Evolutionary conservation across 2,113 vertebrate species (phyloP), one percentile per base, ranked within the genome.

Genomic region (Caranx ignobilis): DNA sequence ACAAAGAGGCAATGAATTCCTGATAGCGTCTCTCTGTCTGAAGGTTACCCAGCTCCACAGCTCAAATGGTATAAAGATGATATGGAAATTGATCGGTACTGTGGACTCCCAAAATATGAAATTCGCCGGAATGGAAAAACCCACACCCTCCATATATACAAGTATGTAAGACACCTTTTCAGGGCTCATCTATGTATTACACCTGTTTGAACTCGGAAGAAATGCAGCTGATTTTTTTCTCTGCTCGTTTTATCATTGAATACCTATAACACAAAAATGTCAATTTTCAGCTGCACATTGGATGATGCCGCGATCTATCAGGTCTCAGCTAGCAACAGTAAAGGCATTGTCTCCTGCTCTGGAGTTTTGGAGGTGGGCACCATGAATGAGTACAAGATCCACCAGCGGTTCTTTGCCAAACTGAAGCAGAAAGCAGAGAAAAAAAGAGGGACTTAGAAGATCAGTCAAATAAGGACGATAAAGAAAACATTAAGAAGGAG

Each of bases 21-120:
- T 71, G 32, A 45, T 4, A 50, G 9, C 45, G 12, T 43, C 37
- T 83, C 6, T 61, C 31, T 93, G 16, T 85, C 47, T 83, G 7
- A 87, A 99, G 98, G 98, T 19, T 95, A 96, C 80, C 98, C 98
- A 0, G 95, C 94, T 68, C 98, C 98, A 0, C 96, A 99, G 89
- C 94, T 99, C 90, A 99, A 97, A 1, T 99, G 98, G 98, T 99
- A 99, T 81, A 99, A 97, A 93, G 97, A 99, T 83, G 97, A 99
- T 64, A 91, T 93, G 70, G 96, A 99, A 89, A 95, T 99, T 95
- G 98, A 99, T 79, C 96, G 98, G 47, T 99, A 98, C 78, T 99
- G 98, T 84, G 98, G 98, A 79, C 94, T 99, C 78, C 98, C 98
- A 39, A 99, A 99, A 89, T 99, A 99, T 12, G 90, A 99, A 95